These are phyloP conservation scores for Chaenocephalus aceratus DNA, from an alignment of 2,113 vertebrate species.

Conservation along the genomic window DNA sequence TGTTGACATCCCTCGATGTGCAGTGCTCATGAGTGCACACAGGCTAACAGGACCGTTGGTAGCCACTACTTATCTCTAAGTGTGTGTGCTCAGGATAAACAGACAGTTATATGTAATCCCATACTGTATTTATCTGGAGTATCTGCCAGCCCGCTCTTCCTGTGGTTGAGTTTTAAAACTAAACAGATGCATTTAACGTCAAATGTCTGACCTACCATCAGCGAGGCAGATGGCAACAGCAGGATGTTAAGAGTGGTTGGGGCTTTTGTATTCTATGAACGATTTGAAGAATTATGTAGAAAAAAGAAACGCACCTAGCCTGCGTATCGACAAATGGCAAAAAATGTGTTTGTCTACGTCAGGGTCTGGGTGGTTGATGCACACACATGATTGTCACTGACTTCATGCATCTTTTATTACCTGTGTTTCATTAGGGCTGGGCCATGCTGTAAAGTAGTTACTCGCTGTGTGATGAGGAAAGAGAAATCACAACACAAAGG, in stretches of 20 bases:
- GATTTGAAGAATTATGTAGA: neutral
- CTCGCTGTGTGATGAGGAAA: slow-evolving; percentile 53
- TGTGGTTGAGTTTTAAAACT: slow-evolving; percentile 24
- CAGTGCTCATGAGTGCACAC: neutral
- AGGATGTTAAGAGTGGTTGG: neutral
- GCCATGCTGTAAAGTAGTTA: slow-evolving; percentile 46
- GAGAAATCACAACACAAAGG: slow-evolving; percentile 49
- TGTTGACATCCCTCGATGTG: neutral
- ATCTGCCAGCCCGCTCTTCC: slow-evolving; percentile 19
- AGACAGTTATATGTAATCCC: slow-evolving; percentile 34
- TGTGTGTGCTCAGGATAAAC: slow-evolving; percentile 48
- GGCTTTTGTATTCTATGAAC: slow-evolving; percentile 4
- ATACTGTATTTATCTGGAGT: slow-evolving; percentile 38
- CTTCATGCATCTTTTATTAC: slow-evolving; percentile 40
- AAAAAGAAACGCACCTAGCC: neutral
- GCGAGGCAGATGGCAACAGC: slow-evolving; percentile 21
- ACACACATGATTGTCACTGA: neutral
- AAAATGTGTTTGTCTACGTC: slow-evolving; percentile 16
- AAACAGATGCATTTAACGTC: slow-evolving; percentile 14
- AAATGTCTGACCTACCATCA: slow-evolving; percentile 17
- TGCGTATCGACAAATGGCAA: slow-evolving; percentile 7
- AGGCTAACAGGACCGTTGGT: slow-evolving; percentile 15
- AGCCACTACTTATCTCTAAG: slow-evolving; percentile 57
- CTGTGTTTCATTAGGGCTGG: slow-evolving; percentile 33
- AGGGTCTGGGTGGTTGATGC: slow-evolving; percentile 1